These are phyloP conservation scores for Bradypus variegatus DNA, from an alignment of 2,797 vertebrate genomes.

Conservation along the genomic window DNA sequence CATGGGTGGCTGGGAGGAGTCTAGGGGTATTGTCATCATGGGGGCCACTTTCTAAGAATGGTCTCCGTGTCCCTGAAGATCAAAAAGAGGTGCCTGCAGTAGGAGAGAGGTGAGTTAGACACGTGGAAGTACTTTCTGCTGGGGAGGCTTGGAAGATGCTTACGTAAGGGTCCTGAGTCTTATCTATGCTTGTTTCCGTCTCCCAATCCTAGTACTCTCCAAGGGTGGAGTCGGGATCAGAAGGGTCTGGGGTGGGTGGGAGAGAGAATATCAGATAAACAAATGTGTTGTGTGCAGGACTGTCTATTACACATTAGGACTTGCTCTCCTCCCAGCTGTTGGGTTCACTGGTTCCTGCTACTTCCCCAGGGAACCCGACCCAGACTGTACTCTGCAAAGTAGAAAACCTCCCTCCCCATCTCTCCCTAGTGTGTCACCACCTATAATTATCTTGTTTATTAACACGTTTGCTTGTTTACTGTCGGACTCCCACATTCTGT, in stretches of 20 bases:
- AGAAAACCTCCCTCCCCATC: not conserved
- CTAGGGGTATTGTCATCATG: not conserved
- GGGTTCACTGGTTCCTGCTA: not conserved
- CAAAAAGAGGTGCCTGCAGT: not conserved
- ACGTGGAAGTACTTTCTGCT: not conserved
- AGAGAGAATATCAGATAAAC: not conserved
- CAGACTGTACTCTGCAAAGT: accelerated
- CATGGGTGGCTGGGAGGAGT: not conserved
- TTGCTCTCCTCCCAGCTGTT: not conserved
- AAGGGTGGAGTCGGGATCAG: accelerated
- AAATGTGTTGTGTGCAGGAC: accelerated
- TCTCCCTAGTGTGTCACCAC: not conserved
- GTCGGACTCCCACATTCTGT: not conserved
- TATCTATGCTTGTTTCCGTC: accelerated
- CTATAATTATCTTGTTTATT: not conserved
- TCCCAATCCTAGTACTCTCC: not conserved
- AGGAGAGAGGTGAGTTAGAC: not conserved
- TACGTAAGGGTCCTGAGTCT: accelerated
- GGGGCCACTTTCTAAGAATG: not conserved
- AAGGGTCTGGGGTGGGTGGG: not conserved
- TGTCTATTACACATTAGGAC: accelerated
- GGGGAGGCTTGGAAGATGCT: not conserved
- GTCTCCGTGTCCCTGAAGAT: not conserved
- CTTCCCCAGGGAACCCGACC: not conserved
- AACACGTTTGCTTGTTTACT: not conserved